phyloP scores from a whole-genome alignment of 2,888 invertebrate species.

The Apamea crenata region DNA sequence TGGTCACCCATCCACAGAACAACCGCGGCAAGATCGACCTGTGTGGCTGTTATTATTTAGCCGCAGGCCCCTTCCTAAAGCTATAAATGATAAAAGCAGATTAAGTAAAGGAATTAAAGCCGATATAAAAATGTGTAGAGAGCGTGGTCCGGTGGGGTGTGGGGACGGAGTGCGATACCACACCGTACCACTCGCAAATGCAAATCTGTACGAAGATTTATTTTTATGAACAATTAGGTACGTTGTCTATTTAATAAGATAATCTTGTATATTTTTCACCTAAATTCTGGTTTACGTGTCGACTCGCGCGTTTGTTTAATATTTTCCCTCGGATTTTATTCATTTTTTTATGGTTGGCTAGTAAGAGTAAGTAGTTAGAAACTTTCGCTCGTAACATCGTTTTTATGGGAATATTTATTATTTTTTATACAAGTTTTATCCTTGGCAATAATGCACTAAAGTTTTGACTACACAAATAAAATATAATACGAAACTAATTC shows the following conservation, averaged over 20 bases:
- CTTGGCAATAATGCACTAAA: slow-evolving; percentile 7
- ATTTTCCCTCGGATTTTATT: slow-evolving; percentile 9
- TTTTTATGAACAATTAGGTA: slow-evolving; percentile 60
- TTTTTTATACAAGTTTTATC: slow-evolving; percentile 10
- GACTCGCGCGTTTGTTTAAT: not conserved
- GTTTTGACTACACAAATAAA: not conserved
- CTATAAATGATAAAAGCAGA: slow-evolving; percentile 57
- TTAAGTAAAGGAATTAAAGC: slow-evolving; percentile 58
- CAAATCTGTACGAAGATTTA: slow-evolving; percentile 57
- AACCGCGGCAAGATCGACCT: too few species aligned
- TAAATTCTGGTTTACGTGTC: slow-evolving; percentile 34
- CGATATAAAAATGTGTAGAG: slow-evolving; percentile 54
- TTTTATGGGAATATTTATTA: slow-evolving; percentile 32
- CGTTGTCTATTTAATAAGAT: slow-evolving; percentile 52
- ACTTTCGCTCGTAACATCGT: slow-evolving; percentile 18
- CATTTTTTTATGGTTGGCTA: slow-evolving; percentile 20
- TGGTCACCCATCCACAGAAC: too few species aligned
- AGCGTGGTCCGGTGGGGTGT: slow-evolving; percentile 25
- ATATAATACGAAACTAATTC: not conserved
- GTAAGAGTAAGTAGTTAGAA: slow-evolving; percentile 21
- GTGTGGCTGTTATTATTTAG: too few species aligned
- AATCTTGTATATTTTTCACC: slow-evolving; percentile 33
- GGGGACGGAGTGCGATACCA: not conserved
- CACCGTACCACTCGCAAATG: slow-evolving; percentile 43
- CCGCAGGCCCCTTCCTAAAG: too few species aligned